Evolutionary conservation across 2,888 invertebrate genomes (phyloP), one percentile per base, ranked within the genome.

Genomic region (Caenorhabditis parvicauda): DNA sequence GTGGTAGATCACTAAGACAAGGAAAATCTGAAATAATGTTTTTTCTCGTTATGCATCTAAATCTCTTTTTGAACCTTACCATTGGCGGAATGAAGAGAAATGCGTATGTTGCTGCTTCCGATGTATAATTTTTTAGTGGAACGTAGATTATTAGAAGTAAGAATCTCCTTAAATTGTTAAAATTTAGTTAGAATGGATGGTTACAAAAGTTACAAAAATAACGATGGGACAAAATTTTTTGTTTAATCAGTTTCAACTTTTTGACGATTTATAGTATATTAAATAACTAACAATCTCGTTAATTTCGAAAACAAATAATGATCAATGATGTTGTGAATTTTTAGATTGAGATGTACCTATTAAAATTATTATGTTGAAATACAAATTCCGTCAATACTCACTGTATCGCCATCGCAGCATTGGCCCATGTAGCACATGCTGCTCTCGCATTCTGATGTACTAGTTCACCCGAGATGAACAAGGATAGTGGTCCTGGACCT

Each of bases 381-480:
- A n/a, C n/a, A n/a, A n/a, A n/a, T n/a, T n/a, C n/a, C n/a, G 35
- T 12, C 2, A 22, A 44, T 27, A 38, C 47, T 47, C 7, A 60
- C 59, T 35, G 37, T 6, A 21, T 28, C 14, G 59, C 59, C 59
- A 60, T 60, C 2, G 50, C 17, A 0, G 52, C 51, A 39, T 56
- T 60, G 0, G 60, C 39, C 60, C 60, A 60, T 22, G 49, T 53
- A 4, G 55, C 41, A 0, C 52, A 52, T 1, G 60, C 55, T 12
- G 60, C 52, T 39, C 60, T 38, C 21, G 41, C 43, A 1, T 39
- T 42, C 35, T 56, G 55, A 6, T 44, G 39, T 6, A 60, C 60
- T n/a, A 60, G 25, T 27, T 60, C 60, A 21, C 60, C 60, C 1
- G 60, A 49, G 12, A 60, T 32, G 24, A 60, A 60, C 47, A 56